Base-by-base conservation (phyloP, 2,888 invertebrate species). In the Phyllotreta cruciferae region DNA sequence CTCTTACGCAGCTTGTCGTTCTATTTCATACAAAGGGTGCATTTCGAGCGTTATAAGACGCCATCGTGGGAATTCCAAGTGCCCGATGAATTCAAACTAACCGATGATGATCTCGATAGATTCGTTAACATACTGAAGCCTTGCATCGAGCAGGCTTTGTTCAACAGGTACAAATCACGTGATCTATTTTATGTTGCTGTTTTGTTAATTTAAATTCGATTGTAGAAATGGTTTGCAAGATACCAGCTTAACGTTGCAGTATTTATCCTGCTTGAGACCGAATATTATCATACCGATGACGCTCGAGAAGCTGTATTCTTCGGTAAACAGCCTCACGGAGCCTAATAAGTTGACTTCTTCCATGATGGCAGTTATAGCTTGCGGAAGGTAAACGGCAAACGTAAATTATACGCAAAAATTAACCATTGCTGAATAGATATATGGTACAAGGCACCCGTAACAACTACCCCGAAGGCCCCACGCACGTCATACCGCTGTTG, bases 261-360 rank as follows among this genome's bases (percentile, higher is more conserved):
- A 90, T 78, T 82, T 97, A 56, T 90, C 94, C 0, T 87, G 88
- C 1, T 80, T 96, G 56, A 83, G 94, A 64, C 96, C 96, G 0
- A 90, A 91, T 64, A 81, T 92, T 13, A 90, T 96, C 1, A 87
- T 96, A 53, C 95, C 96, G 0, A 88, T 90, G 49, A 84, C 95
- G 9, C 78, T 97, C 60, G 94, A 96, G 66, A 88, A 88, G 79
- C 84, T 95, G 61, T 91, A 90, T 77, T 86, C 89, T 0, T 89
- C 93, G 0, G 82, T 96, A 76, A 93, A 93, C 73, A 93, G 93
- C 1, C 80, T 95, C 38, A 94, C 93, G 0, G 96, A 97, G 79
- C 96, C 96, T 0, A 94, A 96, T 77, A 89, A 90, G 79, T 84
- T 90, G 9, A 90, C 90, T 0, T 88, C 90, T 1, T 86, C 90